Base-by-base conservation (phyloP, 2,113 vertebrate genomes). In the Ariopsis seemanni region DNA sequence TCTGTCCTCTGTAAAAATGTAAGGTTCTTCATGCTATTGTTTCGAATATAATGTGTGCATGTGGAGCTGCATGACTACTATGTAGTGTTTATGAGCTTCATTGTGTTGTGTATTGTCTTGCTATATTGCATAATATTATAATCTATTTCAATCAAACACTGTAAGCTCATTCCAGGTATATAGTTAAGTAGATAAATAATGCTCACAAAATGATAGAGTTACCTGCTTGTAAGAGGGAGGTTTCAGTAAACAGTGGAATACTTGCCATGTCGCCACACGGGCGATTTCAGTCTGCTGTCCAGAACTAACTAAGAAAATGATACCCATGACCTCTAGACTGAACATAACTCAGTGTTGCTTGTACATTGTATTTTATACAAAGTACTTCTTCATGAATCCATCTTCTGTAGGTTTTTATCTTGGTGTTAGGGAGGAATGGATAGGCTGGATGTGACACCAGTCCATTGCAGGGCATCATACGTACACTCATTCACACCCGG, bases 31-130 rank as follows among this genome's bases (percentile, higher is more conserved):
- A 67, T 72, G 85, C 84, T 89, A 75, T 72, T 53, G 60, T 72
- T 87, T 84, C 14, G 62, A 81, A 72, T 89, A 77, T 57, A 83
- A 81, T 86, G 83, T 89, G 55, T 89, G 91, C 90, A 88, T 92
- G 91, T 86, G 72, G 50, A 87, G 85, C 88, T 91, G 90, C 89
- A 90, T 92, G 89, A 52, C 83, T 60, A 77, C 87, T 62, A 22
- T 87, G 15, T 90, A 67, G 81, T 91, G 90, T 89, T 86, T 85
- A 85, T 81, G 27, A 86, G 74, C 89, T 89, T 87, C 72, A 57
- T 30, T 88, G 83, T 90, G 83, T 88, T 82, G 87, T 85, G 65
- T 83, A 84, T 82, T 65, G 63, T 71, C 77, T 72, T 87, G 72
- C 65, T 81, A n/a, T 69, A 20, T 9, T 60, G 57, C 15, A 17